These are phyloP conservation scores for Amphipoea oculea DNA, from an alignment of 2,888 invertebrate genomes.

Conservation along the genomic window DNA sequence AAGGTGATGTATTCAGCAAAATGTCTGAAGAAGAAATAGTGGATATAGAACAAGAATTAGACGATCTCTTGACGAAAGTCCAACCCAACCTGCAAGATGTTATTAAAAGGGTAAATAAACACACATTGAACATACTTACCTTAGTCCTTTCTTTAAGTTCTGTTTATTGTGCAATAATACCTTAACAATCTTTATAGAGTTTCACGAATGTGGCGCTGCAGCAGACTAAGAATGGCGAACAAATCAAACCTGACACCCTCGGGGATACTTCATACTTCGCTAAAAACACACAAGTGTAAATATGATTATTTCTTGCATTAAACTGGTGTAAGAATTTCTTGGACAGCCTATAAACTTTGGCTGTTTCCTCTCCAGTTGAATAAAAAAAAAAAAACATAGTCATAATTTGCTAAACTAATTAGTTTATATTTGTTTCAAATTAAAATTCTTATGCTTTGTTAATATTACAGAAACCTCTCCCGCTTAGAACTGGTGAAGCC, in stretches of 20 bases:
- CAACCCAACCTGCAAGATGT: constrained; percentile 91
- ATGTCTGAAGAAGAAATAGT: constrained; percentile 83
- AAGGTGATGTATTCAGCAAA: constrained; percentile 73
- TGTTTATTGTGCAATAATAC: constrained; percentile 8
- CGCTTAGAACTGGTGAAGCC: constrained; percentile 83
- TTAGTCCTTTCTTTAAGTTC: background rate
- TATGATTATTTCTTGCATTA: constrained; percentile 53
- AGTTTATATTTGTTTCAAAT: background rate
- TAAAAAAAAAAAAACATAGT: constrained; percentile 7
- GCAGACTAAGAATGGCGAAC: constrained; percentile 87
- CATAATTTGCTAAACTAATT: background rate
- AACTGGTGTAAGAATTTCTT: background rate
- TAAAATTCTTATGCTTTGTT: background rate
- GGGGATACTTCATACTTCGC: constrained; percentile 90
- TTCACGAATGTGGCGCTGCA: constrained; percentile 91
- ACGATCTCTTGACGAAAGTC: constrained; percentile 86
- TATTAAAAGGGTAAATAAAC: constrained; percentile 90
- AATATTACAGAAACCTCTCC: constrained; percentile 81
- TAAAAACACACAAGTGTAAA: constrained; percentile 91
- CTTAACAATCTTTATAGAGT: constrained; percentile 81
- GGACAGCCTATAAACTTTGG: background rate
- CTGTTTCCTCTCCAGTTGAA: background rate
- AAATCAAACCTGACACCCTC: constrained; percentile 84
- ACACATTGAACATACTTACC: background rate
- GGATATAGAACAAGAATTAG: constrained; percentile 88